Base-by-base conservation (phyloP, 1,140 invertebrate species). In the Bactericera cockerelli region DNA sequence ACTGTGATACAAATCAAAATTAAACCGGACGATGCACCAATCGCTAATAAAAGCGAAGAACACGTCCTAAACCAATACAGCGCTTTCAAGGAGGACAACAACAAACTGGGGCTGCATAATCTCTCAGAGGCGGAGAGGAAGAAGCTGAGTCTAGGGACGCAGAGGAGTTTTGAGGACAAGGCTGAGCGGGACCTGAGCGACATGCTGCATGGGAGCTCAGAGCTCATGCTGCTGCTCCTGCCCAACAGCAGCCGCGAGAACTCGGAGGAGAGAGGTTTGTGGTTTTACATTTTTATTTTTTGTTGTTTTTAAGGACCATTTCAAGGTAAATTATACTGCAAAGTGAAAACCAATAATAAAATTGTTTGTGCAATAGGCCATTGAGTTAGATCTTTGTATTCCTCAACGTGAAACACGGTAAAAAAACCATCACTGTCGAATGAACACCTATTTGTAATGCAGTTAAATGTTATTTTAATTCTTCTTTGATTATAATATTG, bases 201-300 rank as follows among this genome's bases (percentile, higher is more conserved):
- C 61, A 67, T 65, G 22, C 59, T 75, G 10, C 72, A 75, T 22
- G 79, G 75, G 16, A 84, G 81, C 65, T 84, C 82, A 22, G 86
- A 89, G 68, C 84, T 87, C 62, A 86, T 89, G 83, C 69, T 89
- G 31, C 83, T 89, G 26, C 71, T 89, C 2, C 84, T 83, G 70
- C 81, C 84, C 25, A 75, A 84, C 69, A 76, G 67, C 71, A 70
- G 67, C 59, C 64, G 66, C 58, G 68, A 70, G 63, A 69, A 56
- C 13, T 57, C 58, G 4, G 63, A 64, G 54, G 68, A 69, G 61
- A 65, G 65, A 69, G 67, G 67, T 64, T 39, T 60, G 61, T n/a
- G n/a, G n/a, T n/a, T n/a, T n/a, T n/a, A n/a, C n/a, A n/a, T n/a
- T n/a, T n/a, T n/a, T n/a, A n/a, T n/a, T n/a, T n/a, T n/a, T n/a